These are phyloP conservation scores for Forbesichthys agassizii DNA, from an alignment of 2,113 vertebrate species.

Conservation along the genomic window DNA sequence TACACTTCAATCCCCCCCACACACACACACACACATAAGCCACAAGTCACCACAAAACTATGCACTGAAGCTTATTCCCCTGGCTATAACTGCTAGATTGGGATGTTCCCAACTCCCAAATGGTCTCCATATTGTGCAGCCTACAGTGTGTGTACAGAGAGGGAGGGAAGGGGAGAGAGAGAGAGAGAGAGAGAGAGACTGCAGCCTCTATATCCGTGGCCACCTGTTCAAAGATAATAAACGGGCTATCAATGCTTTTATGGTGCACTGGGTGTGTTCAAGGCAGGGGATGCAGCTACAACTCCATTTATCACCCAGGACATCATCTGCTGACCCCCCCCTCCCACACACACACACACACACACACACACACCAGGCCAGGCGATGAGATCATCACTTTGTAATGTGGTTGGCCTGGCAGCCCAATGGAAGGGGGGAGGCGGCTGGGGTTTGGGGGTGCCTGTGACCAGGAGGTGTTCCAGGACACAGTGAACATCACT, in stretches of 20 bases:
- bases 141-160: constrained; percentile 22
- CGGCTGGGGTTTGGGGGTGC: constrained; percentile 16
- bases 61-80: constrained; percentile 52
- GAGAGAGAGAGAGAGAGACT: constrained; percentile 15
- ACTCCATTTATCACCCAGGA: constrained; percentile 70
- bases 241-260: constrained; percentile 74
- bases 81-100: constrained; percentile 50
- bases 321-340: constrained; percentile 51
- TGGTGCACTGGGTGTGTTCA: constrained; percentile 67
- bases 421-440: constrained; percentile 26
- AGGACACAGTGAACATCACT: constrained; percentile 29
- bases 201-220: constrained; percentile 39
- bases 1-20: constrained; percentile 18
- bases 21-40: constrained; percentile 11
- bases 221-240: constrained; percentile 82
- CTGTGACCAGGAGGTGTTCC: constrained; percentile 53
- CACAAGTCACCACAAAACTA: constrained; percentile 60
- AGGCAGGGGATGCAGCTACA: constrained; percentile 58
- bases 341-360: constrained; percentile 9
- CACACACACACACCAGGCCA: background rate
- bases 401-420: constrained; percentile 58
- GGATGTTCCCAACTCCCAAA: constrained; percentile 67
- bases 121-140: constrained; percentile 50
- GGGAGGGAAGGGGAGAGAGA: background rate
- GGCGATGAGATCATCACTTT: constrained; percentile 71